Base-by-base conservation (phyloP, 2,888 invertebrate genomes). In the Alentia gelatinosa region DNA sequence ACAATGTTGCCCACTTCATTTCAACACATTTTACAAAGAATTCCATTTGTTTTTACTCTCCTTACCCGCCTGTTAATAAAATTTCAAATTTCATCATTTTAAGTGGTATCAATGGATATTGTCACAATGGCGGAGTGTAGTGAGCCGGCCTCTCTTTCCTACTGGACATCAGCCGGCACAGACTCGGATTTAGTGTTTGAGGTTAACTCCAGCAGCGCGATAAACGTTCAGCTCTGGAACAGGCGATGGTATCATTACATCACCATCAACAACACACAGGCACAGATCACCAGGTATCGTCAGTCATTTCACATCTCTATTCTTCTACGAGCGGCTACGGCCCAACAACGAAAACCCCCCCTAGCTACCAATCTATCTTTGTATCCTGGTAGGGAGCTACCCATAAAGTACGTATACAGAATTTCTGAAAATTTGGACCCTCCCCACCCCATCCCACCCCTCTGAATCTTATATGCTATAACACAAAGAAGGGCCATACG, bases 191-290 rank as follows among this genome's bases (percentile, higher is more conserved):
- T 79, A 15, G 23, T 19, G 37, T 79, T 79, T 79, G 79, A 79
- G 37, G 79, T 79, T 12, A 19, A 26, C 1, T 7, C 79, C 12
- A 23, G 23, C 5, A 37, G n/a, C 0, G 19, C 39, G 37, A 37
- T 79, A 35, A 79, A 26, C 7, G 79, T 79, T 23, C 35, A 26
- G 15, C 79, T 79, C 37, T 79, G 79, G 79, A 79, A n/a, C 39
- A 1, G 39, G 1, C 1, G 5, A n/a, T 79, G 35, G 37, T 0
- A 37, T 23, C 37, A 35, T 79, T 35, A 79, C 35, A 1, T 79
- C 39, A 79, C 15, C 1, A 79, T 79, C 79, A 79, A 79, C 79
- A 79, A 79, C 37, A 79, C 79, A 19, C 12, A 79, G 15, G 79
- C 39, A 39, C 5, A 37, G 19, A 39, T 79, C 15, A 7, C 39